A percentile compares a stretch with the other conserved stretches of the same genome.
Conservation (phyloP, 2,113 vertebrate genomes). For the Sisor rabdophorus region DNA sequence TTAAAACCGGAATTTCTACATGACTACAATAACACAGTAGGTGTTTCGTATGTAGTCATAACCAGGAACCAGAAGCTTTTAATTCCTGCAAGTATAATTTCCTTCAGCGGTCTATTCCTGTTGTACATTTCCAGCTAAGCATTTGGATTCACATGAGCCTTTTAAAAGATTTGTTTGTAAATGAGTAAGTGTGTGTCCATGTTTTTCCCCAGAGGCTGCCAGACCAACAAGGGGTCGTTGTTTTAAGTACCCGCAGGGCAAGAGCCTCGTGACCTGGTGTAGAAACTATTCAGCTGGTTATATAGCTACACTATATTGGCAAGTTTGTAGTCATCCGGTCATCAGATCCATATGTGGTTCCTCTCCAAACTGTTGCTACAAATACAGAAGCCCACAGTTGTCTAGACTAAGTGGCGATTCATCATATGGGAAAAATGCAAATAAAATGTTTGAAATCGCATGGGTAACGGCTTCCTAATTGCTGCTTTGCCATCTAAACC, state of each 20-base stretch:
- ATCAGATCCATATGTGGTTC: too few species aligned
- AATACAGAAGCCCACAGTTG: too few species aligned
- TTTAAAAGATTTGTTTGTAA: background rate
- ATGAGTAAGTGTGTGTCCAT: background rate
- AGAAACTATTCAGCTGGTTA: too few species aligned
- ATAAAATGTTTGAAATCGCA: background rate
- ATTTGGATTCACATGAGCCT: background rate
- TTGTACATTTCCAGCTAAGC: background rate
- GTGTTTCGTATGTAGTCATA: background rate
- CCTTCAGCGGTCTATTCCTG: background rate
- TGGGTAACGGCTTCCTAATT: background rate
- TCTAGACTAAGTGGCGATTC: too few species aligned
- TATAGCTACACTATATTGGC: too few species aligned
- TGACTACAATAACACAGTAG: background rate
- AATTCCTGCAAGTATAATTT: background rate
- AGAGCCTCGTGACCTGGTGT: too few species aligned
- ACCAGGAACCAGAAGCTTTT: background rate
- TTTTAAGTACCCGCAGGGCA: too few species aligned
- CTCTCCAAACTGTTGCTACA: too few species aligned
- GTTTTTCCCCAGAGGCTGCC: too few species aligned
- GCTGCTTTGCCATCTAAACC: background rate
- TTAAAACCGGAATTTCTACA: background rate
- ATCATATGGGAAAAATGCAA: too few species aligned
- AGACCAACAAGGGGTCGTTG: too few species aligned
- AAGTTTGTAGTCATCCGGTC: too few species aligned